phyloP scores from a whole-genome alignment of 2,888 invertebrate species.

The Biston betularia region DNA sequence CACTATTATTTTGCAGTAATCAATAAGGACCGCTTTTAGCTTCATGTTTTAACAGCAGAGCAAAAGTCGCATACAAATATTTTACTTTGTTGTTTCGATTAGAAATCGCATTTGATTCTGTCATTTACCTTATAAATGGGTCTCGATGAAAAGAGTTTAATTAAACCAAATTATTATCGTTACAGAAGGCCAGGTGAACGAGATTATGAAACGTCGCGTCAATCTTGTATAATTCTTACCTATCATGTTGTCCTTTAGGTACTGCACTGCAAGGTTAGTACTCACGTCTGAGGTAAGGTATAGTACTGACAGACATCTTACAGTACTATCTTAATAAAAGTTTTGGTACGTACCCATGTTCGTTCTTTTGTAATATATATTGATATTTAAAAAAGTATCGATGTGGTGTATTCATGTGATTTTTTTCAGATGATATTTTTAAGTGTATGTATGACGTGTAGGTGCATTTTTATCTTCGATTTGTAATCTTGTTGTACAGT shows the following conservation, averaged over 20 bases:
- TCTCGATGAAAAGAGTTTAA: constrained; percentile 21
- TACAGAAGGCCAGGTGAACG: constrained; percentile 63
- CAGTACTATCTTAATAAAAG: constrained; percentile 39
- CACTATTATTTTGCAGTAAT: constrained; percentile 4
- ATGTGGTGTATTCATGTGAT: constrained; percentile 26
- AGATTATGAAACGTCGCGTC: constrained; percentile 51
- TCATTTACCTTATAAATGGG: neutral
- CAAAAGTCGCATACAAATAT: constrained; percentile 1
- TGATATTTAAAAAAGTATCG: constrained; percentile 4
- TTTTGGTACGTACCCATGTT: constrained; percentile 55
- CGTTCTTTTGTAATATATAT: neutral
- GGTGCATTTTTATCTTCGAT: constrained; percentile 60
- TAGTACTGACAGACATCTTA: constrained; percentile 38
- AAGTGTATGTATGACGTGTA: constrained; percentile 20
- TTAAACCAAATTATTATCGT: constrained; percentile 62
- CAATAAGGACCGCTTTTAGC: neutral
- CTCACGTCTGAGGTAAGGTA: constrained; percentile 48
- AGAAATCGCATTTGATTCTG: neutral
- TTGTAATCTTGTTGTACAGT: constrained; percentile 62
- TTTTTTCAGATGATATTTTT: constrained; percentile 55
- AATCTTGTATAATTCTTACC: constrained; percentile 48
- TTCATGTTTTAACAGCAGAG: constrained; percentile 14
- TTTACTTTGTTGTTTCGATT: neutral
- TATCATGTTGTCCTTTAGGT: constrained; percentile 52
- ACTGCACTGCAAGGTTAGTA: constrained; percentile 41